phyloP scores from a whole-genome alignment of 2,113 vertebrate species.

The Psephotus haematonotus region DNA sequence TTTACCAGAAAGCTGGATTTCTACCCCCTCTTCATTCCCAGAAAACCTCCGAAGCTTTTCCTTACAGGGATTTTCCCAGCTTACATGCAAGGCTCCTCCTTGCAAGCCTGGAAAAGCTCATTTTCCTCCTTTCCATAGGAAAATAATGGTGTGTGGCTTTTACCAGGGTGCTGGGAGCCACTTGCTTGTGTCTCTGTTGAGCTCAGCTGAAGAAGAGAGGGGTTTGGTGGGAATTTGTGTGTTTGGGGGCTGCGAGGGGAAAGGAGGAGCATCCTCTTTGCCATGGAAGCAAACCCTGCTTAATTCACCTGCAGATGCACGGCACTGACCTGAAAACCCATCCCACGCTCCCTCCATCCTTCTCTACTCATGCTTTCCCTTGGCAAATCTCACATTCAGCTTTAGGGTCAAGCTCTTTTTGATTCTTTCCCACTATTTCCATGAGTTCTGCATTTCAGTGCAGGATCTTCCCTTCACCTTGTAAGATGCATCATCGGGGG shows the following conservation, averaged over 20 bases:
- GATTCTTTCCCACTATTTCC: neutral
- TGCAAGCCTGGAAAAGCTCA: neutral
- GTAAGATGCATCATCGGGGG: fast-evolving
- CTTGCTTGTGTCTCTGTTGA: neutral
- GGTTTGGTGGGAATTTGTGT: neutral
- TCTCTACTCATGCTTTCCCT: fast-evolving
- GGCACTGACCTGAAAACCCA: neutral
- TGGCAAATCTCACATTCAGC: fast-evolving
- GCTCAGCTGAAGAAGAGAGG: neutral
- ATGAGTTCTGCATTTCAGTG: fast-evolving
- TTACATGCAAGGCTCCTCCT: neutral
- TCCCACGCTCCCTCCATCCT: fast-evolving
- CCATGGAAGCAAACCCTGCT: neutral
- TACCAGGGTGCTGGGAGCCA: neutral
- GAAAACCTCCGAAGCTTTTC: neutral
- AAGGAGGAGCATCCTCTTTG: neutral
- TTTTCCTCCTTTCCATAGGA: neutral
- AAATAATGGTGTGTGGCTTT: neutral
- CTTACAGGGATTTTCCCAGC: neutral
- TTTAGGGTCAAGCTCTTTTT: neutral
- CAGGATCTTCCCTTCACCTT: neutral
- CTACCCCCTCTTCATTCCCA: neutral
- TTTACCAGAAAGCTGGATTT: neutral
- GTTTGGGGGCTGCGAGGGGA: neutral
- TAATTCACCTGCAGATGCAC: neutral